These are phyloP conservation scores for Hypsibius dujardini DNA, from an alignment of 1,140 invertebrate genomes.

Conservation along the genomic window DNA sequence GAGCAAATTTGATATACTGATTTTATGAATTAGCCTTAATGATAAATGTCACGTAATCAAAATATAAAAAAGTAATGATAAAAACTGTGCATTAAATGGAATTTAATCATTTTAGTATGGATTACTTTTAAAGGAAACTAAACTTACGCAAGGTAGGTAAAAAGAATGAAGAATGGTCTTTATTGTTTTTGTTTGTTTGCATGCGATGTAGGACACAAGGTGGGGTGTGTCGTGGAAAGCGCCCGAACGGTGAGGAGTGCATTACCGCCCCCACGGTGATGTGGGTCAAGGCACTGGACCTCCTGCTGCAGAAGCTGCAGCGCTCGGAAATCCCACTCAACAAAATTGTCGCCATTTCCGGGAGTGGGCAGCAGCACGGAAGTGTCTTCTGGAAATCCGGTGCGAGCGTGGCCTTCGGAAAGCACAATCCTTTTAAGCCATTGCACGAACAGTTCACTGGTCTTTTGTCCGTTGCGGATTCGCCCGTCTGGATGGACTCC, in stretches of 20 bases:
- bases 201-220: conserved; percentile 49
- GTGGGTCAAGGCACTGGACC: conserved; percentile 86
- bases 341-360: conserved; percentile 61
- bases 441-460: conserved; percentile 51
- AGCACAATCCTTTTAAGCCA: conserved; percentile 52
- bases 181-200: conserved; percentile 22
- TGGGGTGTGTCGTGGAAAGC: conserved; percentile 46
- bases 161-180: conserved; percentile 20
- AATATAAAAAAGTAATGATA: too few relatives aligned
- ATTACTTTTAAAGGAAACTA: conserved; percentile 6
- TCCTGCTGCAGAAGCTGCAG: conserved; percentile 59
- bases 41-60: too few relatives aligned
- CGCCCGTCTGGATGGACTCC: conserved; percentile 93
- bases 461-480: conserved; percentile 53
- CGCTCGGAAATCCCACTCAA: conserved; percentile 44
- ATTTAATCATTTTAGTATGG: too few relatives aligned
- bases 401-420: conserved; percentile 44
- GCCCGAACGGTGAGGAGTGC: conserved; percentile 38
- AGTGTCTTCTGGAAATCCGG: conserved; percentile 78
- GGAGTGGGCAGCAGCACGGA: conserved; percentile 87
- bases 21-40: too few relatives aligned
- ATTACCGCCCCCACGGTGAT: conserved; percentile 65
- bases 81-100: too few relatives aligned
- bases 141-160: background rate
- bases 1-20: too few relatives aligned